These are phyloP conservation scores for Mantis religiosa DNA, from an alignment of 2,888 invertebrate species.

Conservation along the genomic window DNA sequence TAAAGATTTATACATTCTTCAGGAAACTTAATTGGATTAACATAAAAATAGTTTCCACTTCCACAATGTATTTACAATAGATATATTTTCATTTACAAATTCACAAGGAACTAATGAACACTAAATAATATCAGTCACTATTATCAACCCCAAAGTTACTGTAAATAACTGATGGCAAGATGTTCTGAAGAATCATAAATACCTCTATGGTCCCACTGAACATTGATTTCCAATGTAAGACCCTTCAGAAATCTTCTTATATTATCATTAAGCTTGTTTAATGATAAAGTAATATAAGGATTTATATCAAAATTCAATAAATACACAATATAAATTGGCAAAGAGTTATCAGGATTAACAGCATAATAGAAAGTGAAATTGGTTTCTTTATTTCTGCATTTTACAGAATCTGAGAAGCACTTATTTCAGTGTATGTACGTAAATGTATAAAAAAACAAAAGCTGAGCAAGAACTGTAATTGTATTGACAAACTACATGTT, in stretches of 20 bases:
- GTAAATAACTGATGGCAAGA: background rate
- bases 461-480: too few relatives aligned
- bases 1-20: background rate
- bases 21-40: background rate
- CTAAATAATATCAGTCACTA: background rate
- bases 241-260: background rate
- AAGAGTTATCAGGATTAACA: too few relatives aligned
- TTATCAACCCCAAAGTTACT: background rate
- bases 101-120: background rate
- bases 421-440: too few relatives aligned
- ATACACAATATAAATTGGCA: too few relatives aligned
- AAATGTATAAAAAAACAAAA: too few relatives aligned
- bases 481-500: too few relatives aligned
- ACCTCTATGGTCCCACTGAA: background rate
- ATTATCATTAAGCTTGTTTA: too few relatives aligned
- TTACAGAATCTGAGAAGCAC: too few relatives aligned
- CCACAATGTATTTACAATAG: background rate
- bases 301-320: too few relatives aligned
- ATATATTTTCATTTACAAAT: background rate
- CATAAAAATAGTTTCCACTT: background rate
- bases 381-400: too few relatives aligned
- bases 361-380: too few relatives aligned
- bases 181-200: background rate
- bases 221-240: background rate
- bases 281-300: too few relatives aligned